Evolutionary conservation across 1,140 invertebrate genomes (phyloP).

Genomic region (Phortica variegata): DNA sequence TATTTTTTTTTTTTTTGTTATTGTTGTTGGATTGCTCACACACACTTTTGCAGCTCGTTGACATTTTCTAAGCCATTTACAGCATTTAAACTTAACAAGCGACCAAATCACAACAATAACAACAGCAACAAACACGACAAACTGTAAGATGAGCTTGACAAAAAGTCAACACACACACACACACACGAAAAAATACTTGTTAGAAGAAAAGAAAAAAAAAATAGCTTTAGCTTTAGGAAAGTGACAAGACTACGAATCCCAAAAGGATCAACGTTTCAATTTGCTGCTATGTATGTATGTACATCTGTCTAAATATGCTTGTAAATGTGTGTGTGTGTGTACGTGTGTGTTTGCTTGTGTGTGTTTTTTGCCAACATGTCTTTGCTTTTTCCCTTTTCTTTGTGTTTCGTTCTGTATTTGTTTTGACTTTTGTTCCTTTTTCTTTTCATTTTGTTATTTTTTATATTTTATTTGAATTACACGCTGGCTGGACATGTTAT

Average conservation of each 20-base stretch:
- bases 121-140: neutral
- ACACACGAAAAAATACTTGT: too few relatives aligned
- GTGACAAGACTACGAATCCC: slow-evolving; percentile 6
- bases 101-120: slow-evolving; percentile 45
- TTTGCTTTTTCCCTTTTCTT: slow-evolving; percentile 9
- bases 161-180: neutral
- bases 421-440: too few relatives aligned
- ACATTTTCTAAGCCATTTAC: slow-evolving; percentile 54
- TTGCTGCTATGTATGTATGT: slow-evolving; percentile 13
- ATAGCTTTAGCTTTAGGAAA: too few relatives aligned
- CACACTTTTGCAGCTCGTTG: slow-evolving; percentile 19
- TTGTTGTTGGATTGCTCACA: slow-evolving; percentile 31
- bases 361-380: slow-evolving; percentile 15
- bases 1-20: too few relatives aligned
- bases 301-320: neutral
- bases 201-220: too few relatives aligned
- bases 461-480: slow-evolving; percentile 1
- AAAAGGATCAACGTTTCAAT: slow-evolving; percentile 42
- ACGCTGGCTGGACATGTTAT: too few relatives aligned
- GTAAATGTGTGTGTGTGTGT: slow-evolving; percentile 7
- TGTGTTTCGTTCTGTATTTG: neutral
- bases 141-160: neutral
- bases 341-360: slow-evolving; percentile 1
- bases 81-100: slow-evolving; percentile 52
- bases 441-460: slow-evolving; percentile 6